Base-by-base conservation (phyloP, 2,888 invertebrate genomes). In the Dastarcus helophoroides region DNA sequence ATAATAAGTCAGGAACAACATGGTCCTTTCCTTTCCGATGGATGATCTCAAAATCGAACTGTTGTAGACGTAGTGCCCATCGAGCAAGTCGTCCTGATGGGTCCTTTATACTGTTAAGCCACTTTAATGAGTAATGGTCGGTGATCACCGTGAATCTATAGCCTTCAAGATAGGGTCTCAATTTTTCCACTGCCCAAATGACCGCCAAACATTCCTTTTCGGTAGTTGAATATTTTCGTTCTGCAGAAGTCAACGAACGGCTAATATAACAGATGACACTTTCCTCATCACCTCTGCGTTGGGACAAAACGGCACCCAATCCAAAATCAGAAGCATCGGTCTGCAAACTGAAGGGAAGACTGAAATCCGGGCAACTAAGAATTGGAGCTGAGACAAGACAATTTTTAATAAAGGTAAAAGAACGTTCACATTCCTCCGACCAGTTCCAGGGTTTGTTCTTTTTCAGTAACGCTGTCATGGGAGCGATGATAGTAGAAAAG, bases 171-270 rank as follows among this genome's bases (percentile, higher is more conserved):
- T 43, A 46, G 7, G 26, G 35, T 25, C 41, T 16, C 10, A 44
- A 32, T 19, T 44, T 42, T 23, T 46, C 42, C 7, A 42, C 22
- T 5, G 37, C 39, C 40, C 44, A 47, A 8, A 47, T 25, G 4
- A 44, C 39, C n/a, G 42, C 39, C 1, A 43, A 23, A 22, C 41
- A 40, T 31, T 46, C 46, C 5, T 22, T 14, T 22, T 46, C 39
- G 5, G 39, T 42, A 2, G 38, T 35, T 4, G 32, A 17, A 34
- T 33, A 43, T 5, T 39, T 42, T 3, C 35, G 6, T 28, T 43
- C 43, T 3, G 22, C 14, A 10, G 19, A 17, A 2, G 30, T 39
- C n/a, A 47, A 25, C 2, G 39, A 29, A 8, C 44, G 33, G 27
- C 34, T 34, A 4, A 31, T 15, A 23, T 39, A 43, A 13, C 30